phyloP scores from a whole-genome alignment of 2,797 vertebrate species.

The Malacoraja senta region DNA sequence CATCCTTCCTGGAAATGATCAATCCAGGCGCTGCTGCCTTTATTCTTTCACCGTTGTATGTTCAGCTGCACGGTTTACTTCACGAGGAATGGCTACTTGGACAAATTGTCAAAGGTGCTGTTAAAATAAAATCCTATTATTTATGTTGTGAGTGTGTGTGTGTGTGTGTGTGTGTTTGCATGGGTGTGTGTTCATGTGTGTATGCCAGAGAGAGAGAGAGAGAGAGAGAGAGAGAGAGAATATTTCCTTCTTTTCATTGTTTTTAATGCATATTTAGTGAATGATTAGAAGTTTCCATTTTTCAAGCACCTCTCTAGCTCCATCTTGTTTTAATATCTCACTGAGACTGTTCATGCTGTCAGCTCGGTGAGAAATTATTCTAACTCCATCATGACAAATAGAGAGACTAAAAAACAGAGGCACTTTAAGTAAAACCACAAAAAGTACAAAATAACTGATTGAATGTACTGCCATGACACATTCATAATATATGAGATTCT shows the following conservation, averaged over 20 bases:
- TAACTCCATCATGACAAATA: not conserved
- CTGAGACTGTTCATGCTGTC: slow-evolving; percentile 18
- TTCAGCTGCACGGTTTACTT: not conserved
- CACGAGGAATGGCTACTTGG: not conserved
- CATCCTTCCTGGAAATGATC: not conserved
- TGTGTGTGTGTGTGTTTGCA: not conserved
- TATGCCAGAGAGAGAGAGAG: not conserved
- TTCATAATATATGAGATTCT: not conserved
- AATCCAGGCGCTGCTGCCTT: not conserved
- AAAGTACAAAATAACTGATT: not conserved
- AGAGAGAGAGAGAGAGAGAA: too few relatives aligned
- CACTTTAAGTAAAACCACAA: not conserved
- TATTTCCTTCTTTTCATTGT: not conserved
- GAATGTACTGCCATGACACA: not conserved
- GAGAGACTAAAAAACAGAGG: not conserved
- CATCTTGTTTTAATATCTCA: not conserved
- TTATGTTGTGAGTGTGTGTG: not conserved
- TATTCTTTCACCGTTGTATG: not conserved
- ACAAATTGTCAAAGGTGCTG: not conserved
- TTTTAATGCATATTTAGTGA: slow-evolving; percentile 30
- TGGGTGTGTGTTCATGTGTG: too few relatives aligned
- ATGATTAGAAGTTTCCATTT: not conserved
- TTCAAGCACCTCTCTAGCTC: not conserved
- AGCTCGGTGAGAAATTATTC: not conserved
- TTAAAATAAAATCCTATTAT: not conserved